These are phyloP conservation scores for Cotesia chilonis DNA, from an alignment of 1,140 invertebrate species.

Conservation along the genomic window DNA sequence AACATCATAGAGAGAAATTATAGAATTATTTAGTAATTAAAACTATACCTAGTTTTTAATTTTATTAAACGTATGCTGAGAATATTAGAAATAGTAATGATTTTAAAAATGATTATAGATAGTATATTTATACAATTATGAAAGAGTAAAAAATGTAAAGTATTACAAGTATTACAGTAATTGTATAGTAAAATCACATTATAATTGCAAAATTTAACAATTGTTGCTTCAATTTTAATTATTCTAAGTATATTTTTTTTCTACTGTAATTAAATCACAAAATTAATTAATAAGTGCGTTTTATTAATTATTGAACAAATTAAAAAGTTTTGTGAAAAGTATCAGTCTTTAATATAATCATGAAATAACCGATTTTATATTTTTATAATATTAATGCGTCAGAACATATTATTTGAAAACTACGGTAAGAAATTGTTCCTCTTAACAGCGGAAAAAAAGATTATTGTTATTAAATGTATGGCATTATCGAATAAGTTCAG, in stretches of 20 bases:
- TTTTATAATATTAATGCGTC: no score
- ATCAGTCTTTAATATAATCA: constrained; percentile 56
- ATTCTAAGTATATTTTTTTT: constrained; percentile 7
- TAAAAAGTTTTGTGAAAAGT: constrained; percentile 46
- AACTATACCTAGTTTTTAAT: no score
- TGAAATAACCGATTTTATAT: no score
- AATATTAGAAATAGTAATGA: constrained; percentile 32
- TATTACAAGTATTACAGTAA: constrained; percentile 61
- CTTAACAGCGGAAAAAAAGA: no score
- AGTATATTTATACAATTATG: constrained; percentile 51
- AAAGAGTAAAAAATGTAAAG: constrained; percentile 62
- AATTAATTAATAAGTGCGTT: constrained; percentile 12
- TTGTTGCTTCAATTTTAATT: constrained; percentile 19
- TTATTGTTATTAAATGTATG: no score
- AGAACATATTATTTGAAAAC: no score
- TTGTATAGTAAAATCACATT: constrained; percentile 48
- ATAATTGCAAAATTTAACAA: constrained; percentile 33
- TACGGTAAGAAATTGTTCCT: no score
- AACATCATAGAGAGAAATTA: no score
- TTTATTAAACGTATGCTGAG: constrained; percentile 1
- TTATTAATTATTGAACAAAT: constrained; percentile 16
- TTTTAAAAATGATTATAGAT: constrained; percentile 47
- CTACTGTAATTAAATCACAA: constrained; percentile 2
- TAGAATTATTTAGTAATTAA: no score
- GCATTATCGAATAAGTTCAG: no score